Evolutionary conservation across 2,113 vertebrate genomes (phyloP), one percentile per base, ranked within the genome.

Genomic region (Aegypius monachus): DNA sequence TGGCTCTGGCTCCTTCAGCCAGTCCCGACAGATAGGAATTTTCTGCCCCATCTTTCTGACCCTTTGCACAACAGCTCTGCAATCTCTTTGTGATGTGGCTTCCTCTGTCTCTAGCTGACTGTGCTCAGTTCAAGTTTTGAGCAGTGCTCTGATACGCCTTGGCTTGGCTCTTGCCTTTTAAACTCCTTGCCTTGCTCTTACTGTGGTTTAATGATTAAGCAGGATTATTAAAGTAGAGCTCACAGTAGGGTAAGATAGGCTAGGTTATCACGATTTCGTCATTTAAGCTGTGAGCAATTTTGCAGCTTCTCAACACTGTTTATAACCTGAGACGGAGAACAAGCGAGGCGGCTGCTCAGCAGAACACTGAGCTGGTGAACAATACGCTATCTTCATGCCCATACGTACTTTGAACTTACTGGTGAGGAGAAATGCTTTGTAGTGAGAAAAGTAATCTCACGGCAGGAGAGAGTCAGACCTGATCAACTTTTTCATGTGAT

Each of bases 401-500:
- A 94, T 93, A 93, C 9, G 1, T 85, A 75, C 91, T 97, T 97
- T 96, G 95, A 96, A 96, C 78, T 93, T 80, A 91, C 58, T 89
- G 94, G 91, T 93, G 87, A 85, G 91, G 71, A 96, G 89, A 97
- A 97, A 74, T 70, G 94, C 95, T 96, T 95, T 96, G 93, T 97
- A 96, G 97, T 95, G 81, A 95, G 93, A 93, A 97, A 96, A 95
- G 94, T 96, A 96, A 97, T 97, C 95, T 95, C 94, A 91, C 23
- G 9, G 94, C 87, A 93, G 89, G 95, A 78, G 81, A 91, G 71
- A 97, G 94, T 73, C 94, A 85, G 87, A 93, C 93, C 78, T 74
- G 96, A 96, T 94, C 95, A 97, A 96, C 96, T 96, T 97, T 97
- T 95, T 90, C 89, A 94, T 92, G 92, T 91, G 94, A 87, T 93